Conservation (phyloP, 2,113 vertebrate genomes). For the Penelope pileata region DNA sequence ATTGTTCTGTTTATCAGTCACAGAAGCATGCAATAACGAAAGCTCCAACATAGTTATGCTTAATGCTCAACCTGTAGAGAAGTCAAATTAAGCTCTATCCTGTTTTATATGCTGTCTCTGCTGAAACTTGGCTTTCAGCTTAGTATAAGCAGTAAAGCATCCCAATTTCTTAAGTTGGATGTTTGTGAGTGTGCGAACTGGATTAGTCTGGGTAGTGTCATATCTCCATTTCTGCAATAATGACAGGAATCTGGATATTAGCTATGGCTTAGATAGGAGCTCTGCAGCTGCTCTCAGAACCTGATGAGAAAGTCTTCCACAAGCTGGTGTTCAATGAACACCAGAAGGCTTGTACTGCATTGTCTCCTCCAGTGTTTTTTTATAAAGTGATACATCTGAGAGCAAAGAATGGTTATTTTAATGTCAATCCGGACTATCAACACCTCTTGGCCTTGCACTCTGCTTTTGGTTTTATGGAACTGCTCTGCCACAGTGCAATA, state of each 20-base stretch:
- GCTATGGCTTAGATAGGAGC: not conserved
- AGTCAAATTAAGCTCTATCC: not conserved
- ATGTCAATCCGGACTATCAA: not conserved
- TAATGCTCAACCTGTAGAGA: not conserved
- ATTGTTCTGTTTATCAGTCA: not conserved
- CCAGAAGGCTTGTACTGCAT: not conserved
- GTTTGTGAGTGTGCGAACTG: not conserved
- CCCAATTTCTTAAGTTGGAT: not conserved
- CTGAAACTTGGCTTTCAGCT: not conserved
- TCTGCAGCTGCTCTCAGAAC: accelerated
- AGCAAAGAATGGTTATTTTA: not conserved
- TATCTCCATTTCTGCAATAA: not conserved
- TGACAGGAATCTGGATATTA: not conserved
- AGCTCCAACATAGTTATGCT: not conserved
- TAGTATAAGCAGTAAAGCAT: not conserved
- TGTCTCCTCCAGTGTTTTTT: not conserved
- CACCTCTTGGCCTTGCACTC: not conserved
- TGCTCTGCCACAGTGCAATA: not conserved
- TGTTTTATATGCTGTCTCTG: not conserved
- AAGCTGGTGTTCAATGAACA: not conserved
- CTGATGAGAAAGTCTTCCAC: not conserved
- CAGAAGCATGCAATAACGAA: not conserved
- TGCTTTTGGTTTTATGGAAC: not conserved
- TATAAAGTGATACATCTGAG: not conserved
- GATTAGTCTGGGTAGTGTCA: not conserved